Evolutionary conservation across 2,888 invertebrate species (phyloP).

Genomic region (Heliconius cydno): DNA sequence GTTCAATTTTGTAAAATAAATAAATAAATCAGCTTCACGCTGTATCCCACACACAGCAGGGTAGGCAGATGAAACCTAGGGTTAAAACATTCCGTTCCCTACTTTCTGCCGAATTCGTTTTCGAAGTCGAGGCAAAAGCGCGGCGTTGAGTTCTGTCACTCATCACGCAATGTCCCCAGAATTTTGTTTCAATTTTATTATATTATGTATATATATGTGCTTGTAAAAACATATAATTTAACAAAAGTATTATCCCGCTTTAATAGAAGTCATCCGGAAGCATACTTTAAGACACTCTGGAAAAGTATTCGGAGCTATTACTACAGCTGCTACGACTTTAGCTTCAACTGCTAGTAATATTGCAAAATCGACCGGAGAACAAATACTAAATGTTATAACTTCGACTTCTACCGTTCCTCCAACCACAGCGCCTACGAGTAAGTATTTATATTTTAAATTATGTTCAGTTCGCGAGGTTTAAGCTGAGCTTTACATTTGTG

Average conservation of each 20-base stretch:
- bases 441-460: slow-evolving; percentile 58
- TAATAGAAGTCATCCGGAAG: slow-evolving; percentile 84
- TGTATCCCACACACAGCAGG: no score
- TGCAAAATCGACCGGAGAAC: slow-evolving; percentile 71
- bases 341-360: slow-evolving; percentile 76
- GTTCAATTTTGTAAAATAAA: no score
- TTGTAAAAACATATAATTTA: neutral
- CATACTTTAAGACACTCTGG: slow-evolving; percentile 90
- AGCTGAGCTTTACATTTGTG: no score
- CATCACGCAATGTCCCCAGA: no score
- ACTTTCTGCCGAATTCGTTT: no score
- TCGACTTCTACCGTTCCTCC: slow-evolving; percentile 69
- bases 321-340: slow-evolving; percentile 80
- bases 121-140: no score
- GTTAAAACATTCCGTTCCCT: no score
- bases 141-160: no score
- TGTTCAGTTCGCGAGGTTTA: neutral
- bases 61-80: no score
- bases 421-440: slow-evolving; percentile 78
- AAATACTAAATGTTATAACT: slow-evolving; percentile 70
- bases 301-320: slow-evolving; percentile 85
- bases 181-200: neutral
- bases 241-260: slow-evolving; percentile 20
- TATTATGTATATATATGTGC: neutral
- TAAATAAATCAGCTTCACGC: no score